A percentile compares a stretch with the other conserved stretches of the same genome.
Conservation (phyloP, 53 echinoderm and acorn worm genomes). For the Echinometra lucunter region DNA sequence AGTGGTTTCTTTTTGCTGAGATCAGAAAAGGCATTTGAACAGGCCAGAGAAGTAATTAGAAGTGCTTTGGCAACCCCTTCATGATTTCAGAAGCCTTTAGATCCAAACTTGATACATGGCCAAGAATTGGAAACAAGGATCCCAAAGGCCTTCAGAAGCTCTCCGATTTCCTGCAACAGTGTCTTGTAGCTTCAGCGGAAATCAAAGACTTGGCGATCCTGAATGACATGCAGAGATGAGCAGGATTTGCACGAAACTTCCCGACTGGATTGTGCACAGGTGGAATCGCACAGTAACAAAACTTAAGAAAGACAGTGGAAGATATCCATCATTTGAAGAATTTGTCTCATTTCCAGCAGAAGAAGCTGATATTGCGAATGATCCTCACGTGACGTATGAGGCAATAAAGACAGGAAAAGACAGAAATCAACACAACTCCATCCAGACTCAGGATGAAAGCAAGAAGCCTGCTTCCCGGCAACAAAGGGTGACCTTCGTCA, state of each 20-base stretch:
- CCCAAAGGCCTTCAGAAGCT: constrained; percentile 53
- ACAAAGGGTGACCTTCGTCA: too few relatives aligned
- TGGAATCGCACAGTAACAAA: constrained; percentile 71
- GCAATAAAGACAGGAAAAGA: neutral
- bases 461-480: neutral
- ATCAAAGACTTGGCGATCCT: constrained; percentile 70
- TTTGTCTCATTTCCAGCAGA: constrained; percentile 28
- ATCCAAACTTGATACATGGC: constrained; percentile 59
- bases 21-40: constrained; percentile 15
- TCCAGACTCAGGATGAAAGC: neutral
- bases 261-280: constrained; percentile 73
- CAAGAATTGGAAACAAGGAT: constrained; percentile 57
- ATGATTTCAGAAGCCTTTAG: constrained; percentile 65
- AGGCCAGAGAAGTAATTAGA: constrained; percentile 46
- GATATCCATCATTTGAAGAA: constrained; percentile 67
- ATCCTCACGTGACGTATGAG: too few relatives aligned
- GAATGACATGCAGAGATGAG: constrained; percentile 73
- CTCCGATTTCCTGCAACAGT: constrained; percentile 66
- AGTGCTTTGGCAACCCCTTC: constrained; percentile 66
- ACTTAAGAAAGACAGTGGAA: constrained; percentile 47
- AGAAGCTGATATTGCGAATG: too few relatives aligned
- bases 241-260: constrained; percentile 63
- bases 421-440: neutral
- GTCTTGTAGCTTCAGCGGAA: constrained; percentile 49
- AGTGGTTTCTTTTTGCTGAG: constrained; percentile 73